A percentile compares a stretch with the other conserved stretches of the same genome.
Conservation (phyloP, 1,140 invertebrate species). For the Macrostomum lignano region DNA sequence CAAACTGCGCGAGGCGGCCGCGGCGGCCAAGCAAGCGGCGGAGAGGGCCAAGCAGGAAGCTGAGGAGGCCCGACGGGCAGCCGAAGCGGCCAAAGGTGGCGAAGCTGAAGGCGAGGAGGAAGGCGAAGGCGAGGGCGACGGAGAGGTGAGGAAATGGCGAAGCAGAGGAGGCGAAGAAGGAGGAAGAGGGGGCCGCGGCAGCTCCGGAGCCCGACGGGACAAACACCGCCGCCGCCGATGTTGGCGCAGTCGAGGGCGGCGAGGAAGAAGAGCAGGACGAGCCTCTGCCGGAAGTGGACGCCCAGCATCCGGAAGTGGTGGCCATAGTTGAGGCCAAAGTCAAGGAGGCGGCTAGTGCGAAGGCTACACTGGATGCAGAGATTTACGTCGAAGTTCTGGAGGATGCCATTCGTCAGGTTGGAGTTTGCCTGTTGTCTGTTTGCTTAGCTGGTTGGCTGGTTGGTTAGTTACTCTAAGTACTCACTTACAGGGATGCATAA, state of each 20-base stretch:
- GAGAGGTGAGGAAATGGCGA: constrained; percentile 3
- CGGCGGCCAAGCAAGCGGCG: no score
- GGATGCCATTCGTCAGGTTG: constrained; percentile 13
- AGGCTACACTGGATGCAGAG: constrained; percentile 13
- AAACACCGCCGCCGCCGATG: background rate
- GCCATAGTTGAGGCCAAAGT: constrained; percentile 16
- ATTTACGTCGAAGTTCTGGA: constrained; percentile 17
- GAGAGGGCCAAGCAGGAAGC: background rate
- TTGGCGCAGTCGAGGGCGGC: no score
- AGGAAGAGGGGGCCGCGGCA: background rate
- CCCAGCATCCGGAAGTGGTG: constrained; percentile 18
- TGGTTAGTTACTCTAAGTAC: no score
- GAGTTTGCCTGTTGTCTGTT: no score
- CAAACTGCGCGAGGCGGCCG: no score
- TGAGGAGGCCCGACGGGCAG: background rate
- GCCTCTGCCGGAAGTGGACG: constrained; percentile 12
- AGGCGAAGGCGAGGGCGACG: background rate
- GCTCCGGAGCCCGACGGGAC: background rate
- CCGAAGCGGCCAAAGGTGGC: constrained; percentile 6
- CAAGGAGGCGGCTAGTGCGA: constrained; percentile 13
- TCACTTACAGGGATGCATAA: no score
- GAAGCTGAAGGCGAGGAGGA: constrained; percentile 7
- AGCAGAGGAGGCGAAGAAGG: background rate
- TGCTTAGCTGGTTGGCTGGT: no score
- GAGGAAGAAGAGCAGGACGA: background rate